These are phyloP conservation scores for Brotula barbata DNA, from an alignment of 2,797 vertebrate genomes.

Conservation along the genomic window DNA sequence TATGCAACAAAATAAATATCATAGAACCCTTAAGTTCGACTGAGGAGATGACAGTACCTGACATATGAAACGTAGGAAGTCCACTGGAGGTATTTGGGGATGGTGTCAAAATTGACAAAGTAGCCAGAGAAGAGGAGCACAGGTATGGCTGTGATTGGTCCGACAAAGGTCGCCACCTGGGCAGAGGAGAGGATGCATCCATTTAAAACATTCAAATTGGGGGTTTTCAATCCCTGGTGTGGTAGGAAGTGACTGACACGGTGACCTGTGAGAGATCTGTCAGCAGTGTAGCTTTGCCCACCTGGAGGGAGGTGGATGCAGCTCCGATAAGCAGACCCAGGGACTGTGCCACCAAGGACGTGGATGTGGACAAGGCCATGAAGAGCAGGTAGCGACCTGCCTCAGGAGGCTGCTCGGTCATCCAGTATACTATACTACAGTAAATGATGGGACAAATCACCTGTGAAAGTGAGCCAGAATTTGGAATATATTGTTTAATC, in stretches of 20 bases:
- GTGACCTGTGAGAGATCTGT: background rate
- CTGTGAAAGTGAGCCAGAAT: conserved; percentile 66
- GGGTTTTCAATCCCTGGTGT: too few species aligned
- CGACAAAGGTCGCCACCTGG: conserved; percentile 97
- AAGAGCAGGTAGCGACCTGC: conserved; percentile 91
- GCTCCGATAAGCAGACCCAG: conserved; percentile 95
- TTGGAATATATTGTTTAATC: background rate
- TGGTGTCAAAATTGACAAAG: conserved; percentile 99
- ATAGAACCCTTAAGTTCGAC: background rate
- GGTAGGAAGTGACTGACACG: too few species aligned
- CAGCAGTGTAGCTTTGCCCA: conserved; percentile 40
- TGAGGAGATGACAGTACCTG: conserved; percentile 78
- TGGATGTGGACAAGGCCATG: conserved; percentile 91
- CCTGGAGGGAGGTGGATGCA: conserved; percentile 95
- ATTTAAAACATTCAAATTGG: background rate
- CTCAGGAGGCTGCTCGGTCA: conserved; percentile 95
- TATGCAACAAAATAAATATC: too few species aligned
- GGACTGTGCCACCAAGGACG: conserved; percentile 94
- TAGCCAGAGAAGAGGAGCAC: conserved; percentile 98
- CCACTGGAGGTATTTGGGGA: conserved; percentile 97
- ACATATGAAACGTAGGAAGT: conserved; percentile 97
- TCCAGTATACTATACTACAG: conserved; percentile 99
- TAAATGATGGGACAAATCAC: conserved; percentile 93
- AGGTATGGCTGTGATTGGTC: conserved; percentile 94
- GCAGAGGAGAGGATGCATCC: background rate